Evolutionary conservation across 2,888 invertebrate species (phyloP).

Genomic region (Drosophila borborema): DNA sequence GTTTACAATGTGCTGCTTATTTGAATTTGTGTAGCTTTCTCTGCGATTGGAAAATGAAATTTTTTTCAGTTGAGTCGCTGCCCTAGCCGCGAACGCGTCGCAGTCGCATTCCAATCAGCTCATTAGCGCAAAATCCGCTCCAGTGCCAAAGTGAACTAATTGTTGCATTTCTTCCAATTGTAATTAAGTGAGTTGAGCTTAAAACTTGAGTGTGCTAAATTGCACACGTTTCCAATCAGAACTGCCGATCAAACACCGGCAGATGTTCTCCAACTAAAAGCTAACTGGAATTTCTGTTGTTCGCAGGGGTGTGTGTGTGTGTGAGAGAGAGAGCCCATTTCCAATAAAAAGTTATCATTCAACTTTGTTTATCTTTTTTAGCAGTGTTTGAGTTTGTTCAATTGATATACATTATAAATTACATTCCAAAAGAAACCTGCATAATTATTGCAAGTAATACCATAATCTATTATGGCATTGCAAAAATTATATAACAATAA

Average conservation of each 20-base stretch:
- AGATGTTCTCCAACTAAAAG: constrained; percentile 3
- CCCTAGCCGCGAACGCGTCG: constrained; percentile 61
- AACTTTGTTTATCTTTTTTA: constrained; percentile 69
- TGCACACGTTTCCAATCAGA: constrained; percentile 24
- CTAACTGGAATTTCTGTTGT: constrained; percentile 4
- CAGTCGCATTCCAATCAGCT: constrained; percentile 50
- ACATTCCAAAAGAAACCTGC: constrained; percentile 10
- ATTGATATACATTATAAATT: constrained; percentile 10
- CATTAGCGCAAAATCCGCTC: not conserved
- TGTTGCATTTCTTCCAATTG: constrained; percentile 36
- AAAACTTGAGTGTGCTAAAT: constrained; percentile 9
- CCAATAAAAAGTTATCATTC: constrained; percentile 60
- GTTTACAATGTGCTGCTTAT: constrained; percentile 62
- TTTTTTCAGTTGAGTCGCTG: constrained; percentile 66
- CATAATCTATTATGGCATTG: constrained; percentile 39
- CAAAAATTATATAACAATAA: constrained; percentile 63
- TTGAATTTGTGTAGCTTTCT: constrained; percentile 61
- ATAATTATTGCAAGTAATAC: constrained; percentile 11
- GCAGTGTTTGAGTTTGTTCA: constrained; percentile 26
- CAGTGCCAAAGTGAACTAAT: constrained; percentile 8
- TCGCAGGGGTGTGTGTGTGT: constrained; percentile 3
- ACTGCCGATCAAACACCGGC: constrained; percentile 3
- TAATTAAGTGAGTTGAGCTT: constrained; percentile 42
- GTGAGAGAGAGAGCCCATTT: constrained; percentile 31
- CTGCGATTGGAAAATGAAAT: constrained; percentile 78